Percentiles rank a stretch among this genome's conserved stretches.
Evolutionary conservation across 1,140 invertebrate genomes (phyloP).

Genomic region (Tribolium castaneum): DNA sequence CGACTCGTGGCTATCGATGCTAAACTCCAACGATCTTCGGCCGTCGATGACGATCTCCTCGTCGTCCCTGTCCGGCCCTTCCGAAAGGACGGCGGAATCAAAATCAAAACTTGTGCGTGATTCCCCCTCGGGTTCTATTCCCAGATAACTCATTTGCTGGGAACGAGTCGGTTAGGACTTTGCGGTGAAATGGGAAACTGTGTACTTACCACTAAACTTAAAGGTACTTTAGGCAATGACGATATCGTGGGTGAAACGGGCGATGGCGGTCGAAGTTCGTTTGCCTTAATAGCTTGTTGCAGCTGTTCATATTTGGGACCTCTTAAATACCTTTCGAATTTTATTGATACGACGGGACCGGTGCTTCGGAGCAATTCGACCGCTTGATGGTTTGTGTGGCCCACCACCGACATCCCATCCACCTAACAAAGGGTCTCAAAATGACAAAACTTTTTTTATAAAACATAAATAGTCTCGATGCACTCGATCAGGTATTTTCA

Average conservation of each 20-base stretch:
- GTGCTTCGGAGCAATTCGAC: slow-evolving; percentile 87
- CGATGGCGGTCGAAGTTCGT: slow-evolving; percentile 74
- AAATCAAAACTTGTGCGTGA: slow-evolving; percentile 73
- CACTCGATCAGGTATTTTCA: too few relatives aligned
- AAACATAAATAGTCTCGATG: too few relatives aligned
- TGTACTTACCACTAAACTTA: slow-evolving; percentile 66
- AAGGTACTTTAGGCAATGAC: slow-evolving; percentile 80
- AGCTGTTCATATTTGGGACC: slow-evolving; percentile 92
- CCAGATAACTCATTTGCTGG: slow-evolving; percentile 58
- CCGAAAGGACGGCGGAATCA: slow-evolving; percentile 69
- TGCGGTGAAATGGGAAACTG: neutral
- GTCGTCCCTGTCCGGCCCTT: slow-evolving; percentile 64
- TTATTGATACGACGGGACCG: slow-evolving; percentile 81
- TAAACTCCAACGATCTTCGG: slow-evolving; percentile 68
- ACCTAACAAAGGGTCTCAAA: slow-evolving; percentile 66
- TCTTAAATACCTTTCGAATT: slow-evolving; percentile 86
- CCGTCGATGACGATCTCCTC: slow-evolving; percentile 76
- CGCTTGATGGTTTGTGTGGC: slow-evolving; percentile 91
- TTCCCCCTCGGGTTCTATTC: slow-evolving; percentile 68
- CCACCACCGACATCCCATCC: slow-evolving; percentile 84
- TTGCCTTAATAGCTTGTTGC: slow-evolving; percentile 84
- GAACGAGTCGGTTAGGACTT: neutral
- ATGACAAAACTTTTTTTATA: too few relatives aligned
- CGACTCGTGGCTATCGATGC: slow-evolving; percentile 70
- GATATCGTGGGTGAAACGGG: slow-evolving; percentile 80